Evolutionary conservation across 2,113 vertebrate species (phyloP).

Genomic region (Aegypius monachus): DNA sequence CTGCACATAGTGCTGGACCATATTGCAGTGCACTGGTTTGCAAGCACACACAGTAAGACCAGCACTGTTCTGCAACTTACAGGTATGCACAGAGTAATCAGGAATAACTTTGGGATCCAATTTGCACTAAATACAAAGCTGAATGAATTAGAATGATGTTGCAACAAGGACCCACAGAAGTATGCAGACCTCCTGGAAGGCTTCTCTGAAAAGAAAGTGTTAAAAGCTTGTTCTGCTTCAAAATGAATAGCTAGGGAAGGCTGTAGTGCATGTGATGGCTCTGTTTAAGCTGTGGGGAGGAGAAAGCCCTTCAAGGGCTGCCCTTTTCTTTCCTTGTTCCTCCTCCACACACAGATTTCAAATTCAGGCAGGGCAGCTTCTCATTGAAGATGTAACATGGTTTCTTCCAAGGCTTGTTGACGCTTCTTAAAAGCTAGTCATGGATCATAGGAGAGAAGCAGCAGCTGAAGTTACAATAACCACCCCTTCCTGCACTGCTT

Average conservation of each 20-base stretch:
- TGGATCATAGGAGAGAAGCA: neutral
- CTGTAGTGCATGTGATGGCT: neutral
- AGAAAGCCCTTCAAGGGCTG: neutral
- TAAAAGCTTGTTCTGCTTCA: slow-evolving; percentile 3
- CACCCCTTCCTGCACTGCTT: neutral
- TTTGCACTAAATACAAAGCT: neutral
- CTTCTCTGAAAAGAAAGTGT: neutral
- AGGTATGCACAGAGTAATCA: neutral
- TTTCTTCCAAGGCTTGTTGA: neutral
- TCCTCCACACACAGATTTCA: neutral
- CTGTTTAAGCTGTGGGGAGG: neutral
- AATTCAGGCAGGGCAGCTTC: neutral
- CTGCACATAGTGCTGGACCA: neutral
- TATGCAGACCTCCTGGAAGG: neutral
- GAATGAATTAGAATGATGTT: neutral
- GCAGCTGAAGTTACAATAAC: neutral
- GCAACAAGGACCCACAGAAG: neutral
- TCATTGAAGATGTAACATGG: neutral
- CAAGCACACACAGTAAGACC: neutral
- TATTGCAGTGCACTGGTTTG: neutral
- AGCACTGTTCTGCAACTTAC: neutral
- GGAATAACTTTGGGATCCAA: neutral
- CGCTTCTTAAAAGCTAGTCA: neutral
- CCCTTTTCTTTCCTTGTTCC: neutral
- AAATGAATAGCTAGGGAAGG: neutral